A percentile compares a stretch with the other conserved stretches of the same genome.
Evolutionary conservation across 2,888 invertebrate species (phyloP).

Genomic region (Linnaemya tessellans): DNA sequence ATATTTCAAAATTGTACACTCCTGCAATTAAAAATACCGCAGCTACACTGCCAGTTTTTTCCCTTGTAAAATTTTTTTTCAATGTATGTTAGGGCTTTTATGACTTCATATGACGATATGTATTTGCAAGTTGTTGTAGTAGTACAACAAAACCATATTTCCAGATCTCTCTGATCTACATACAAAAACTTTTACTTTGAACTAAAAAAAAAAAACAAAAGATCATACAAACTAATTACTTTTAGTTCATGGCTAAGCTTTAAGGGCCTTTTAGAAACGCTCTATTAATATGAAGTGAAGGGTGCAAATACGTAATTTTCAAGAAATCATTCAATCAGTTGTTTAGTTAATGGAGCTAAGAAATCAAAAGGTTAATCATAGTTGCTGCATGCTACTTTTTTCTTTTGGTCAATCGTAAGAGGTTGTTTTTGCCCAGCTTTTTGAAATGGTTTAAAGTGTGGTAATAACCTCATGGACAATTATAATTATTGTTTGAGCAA

Average conservation of each 20-base stretch:
- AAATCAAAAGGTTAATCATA: conserved; percentile 27
- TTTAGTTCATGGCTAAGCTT: neutral
- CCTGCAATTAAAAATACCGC: too few relatives aligned
- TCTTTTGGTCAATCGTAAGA: neutral
- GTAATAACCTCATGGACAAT: neutral
- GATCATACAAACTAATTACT: neutral
- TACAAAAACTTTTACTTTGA: too few relatives aligned
- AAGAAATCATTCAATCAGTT: neutral
- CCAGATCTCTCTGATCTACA: too few relatives aligned
- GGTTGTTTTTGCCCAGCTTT: neutral
- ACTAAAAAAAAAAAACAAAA: too few relatives aligned
- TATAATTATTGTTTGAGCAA: neutral
- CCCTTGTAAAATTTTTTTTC: too few relatives aligned
- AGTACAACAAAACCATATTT: too few relatives aligned
- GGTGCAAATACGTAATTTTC: neutral
- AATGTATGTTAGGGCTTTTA: too few relatives aligned
- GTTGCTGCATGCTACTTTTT: conserved; percentile 1
- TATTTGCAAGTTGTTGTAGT: too few relatives aligned
- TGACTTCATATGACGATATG: too few relatives aligned
- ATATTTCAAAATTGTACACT: too few relatives aligned
- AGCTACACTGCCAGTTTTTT: too few relatives aligned
- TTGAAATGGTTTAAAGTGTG: neutral
- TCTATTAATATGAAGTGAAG: conserved; percentile 5
- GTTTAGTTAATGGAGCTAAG: neutral
- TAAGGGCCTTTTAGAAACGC: neutral